A percentile compares a stretch with the other conserved stretches of the same genome.
Conservation (phyloP, 2,888 invertebrate genomes). For the Thera obeliscata region DNA sequence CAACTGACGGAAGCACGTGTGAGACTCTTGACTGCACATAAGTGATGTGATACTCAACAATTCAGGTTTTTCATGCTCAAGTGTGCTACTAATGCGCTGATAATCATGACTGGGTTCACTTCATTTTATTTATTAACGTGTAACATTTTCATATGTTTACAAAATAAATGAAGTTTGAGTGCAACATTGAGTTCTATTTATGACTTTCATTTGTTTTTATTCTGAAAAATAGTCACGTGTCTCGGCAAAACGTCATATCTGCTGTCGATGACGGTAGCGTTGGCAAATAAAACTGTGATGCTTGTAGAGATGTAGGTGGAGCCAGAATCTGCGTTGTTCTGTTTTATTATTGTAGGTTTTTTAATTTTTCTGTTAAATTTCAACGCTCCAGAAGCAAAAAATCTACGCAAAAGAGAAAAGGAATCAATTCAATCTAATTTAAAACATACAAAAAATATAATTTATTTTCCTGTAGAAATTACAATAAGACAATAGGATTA, state of each 20-base stretch:
- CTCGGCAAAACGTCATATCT: slow-evolving; percentile 23
- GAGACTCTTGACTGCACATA: slow-evolving; percentile 8
- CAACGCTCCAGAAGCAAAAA: neutral
- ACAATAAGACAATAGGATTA: neutral
- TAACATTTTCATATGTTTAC: slow-evolving; percentile 9
- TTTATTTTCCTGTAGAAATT: neutral
- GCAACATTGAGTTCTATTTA: slow-evolving; percentile 13
- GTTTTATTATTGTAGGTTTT: neutral
- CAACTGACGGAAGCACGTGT: slow-evolving; percentile 16
- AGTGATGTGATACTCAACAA: slow-evolving; percentile 14
- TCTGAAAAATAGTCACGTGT: slow-evolving; percentile 12
- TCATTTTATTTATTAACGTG: neutral
- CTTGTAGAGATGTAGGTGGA: neutral
- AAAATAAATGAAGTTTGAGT: slow-evolving; percentile 17
- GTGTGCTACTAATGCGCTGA: slow-evolving; percentile 22
- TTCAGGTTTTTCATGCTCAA: slow-evolving; percentile 15
- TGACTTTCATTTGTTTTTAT: slow-evolving; percentile 23
- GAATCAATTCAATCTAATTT: neutral
- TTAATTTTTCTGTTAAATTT: neutral
- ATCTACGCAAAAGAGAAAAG: neutral
- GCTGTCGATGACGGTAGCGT: slow-evolving; percentile 22
- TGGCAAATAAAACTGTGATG: slow-evolving; percentile 12
- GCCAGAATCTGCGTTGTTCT: neutral
- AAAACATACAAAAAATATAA: neutral
- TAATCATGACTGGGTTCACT: slow-evolving; percentile 17